Conservation (phyloP, 64 coral and sea anemone species). For the Montipora capricornis region DNA sequence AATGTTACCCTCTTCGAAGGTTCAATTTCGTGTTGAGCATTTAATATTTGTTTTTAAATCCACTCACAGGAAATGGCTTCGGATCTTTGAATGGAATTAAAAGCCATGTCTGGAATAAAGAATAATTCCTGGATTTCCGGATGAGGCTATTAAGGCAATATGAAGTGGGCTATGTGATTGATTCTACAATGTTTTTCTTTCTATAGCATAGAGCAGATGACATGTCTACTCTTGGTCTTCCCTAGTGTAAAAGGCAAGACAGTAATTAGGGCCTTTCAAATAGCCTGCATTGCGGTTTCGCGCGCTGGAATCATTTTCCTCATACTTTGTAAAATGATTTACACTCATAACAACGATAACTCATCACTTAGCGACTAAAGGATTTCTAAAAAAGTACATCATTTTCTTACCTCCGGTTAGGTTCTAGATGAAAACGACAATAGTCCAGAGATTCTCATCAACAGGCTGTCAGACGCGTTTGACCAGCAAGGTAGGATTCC, state of each 20-base stretch:
- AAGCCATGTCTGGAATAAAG: neutral
- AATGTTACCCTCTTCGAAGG: neutral
- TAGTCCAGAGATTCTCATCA: slow-evolving; percentile 30
- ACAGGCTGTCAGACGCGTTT: neutral
- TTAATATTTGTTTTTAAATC: neutral
- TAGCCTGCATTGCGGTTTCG: too few relatives aligned
- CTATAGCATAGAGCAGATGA: too few relatives aligned
- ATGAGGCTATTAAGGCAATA: neutral
- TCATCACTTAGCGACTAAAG: too few relatives aligned
- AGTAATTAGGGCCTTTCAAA: too few relatives aligned
- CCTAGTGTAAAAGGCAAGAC: too few relatives aligned
- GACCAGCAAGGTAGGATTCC: slow-evolving; percentile 43
- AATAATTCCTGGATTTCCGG: slow-evolving; percentile 1
- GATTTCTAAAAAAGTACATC: neutral
- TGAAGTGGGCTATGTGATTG: neutral
- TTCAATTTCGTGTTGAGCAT: neutral
- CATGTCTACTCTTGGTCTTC: too few relatives aligned
- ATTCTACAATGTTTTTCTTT: too few relatives aligned
- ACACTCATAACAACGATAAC: too few relatives aligned
- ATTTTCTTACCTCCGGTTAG: slow-evolving; percentile 13
- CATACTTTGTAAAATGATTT: too few relatives aligned
- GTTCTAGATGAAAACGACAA: slow-evolving; percentile 71
- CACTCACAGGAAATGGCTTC: neutral
- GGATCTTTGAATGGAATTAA: neutral
- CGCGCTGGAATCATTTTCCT: too few relatives aligned